phyloP scores from a whole-genome alignment of 2,888 invertebrate genomes.

The Osmoderma eremita region DNA sequence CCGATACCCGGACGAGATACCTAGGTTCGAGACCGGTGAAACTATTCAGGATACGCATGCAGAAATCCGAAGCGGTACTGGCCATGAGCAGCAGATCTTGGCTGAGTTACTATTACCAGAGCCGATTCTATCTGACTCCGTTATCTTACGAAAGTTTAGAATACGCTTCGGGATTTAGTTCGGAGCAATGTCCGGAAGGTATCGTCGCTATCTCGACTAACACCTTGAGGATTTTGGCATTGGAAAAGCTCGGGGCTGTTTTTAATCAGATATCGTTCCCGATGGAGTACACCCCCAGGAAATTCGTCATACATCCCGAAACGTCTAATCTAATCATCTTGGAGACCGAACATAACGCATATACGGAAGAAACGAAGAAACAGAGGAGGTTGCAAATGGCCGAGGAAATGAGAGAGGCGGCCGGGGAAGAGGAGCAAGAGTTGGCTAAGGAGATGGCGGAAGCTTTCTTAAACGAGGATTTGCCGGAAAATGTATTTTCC shows the following conservation, averaged over 20 bases:
- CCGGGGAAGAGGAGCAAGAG: conserved; percentile 94
- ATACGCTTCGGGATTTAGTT: conserved; percentile 96
- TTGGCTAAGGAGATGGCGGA: conserved; percentile 98
- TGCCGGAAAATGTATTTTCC: conserved; percentile 94
- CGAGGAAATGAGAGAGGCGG: conserved; percentile 97
- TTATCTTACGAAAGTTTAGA: conserved; percentile 96
- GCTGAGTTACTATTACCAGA: conserved; percentile 98
- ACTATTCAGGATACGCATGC: conserved; percentile 94
- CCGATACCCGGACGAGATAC: conserved; percentile 97
- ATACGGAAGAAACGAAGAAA: conserved; percentile 95
- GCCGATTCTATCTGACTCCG: conserved; percentile 93
- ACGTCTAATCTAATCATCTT: conserved; percentile 89
- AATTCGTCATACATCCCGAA: conserved; percentile 92
- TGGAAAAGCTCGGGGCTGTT: conserved; percentile 98
- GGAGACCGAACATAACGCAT: conserved; percentile 98
- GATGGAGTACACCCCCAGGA: conserved; percentile 94
- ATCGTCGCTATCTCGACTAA: conserved; percentile 99
- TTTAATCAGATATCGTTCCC: conserved; percentile 96
- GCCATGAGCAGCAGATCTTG: conserved; percentile 98
- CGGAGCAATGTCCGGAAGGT: conserved; percentile 97
- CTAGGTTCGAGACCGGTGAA: conserved; percentile 92
- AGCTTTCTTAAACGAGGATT: conserved; percentile 92
- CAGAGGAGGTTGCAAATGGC: conserved; percentile 95
- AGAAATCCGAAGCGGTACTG: conserved; percentile 94
- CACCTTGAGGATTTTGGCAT: conserved; percentile 93